Percentiles rank a stretch among this genome's conserved stretches.
phyloP scores from a whole-genome alignment of 2,888 invertebrate genomes.

The Balanococcus diminutus region DNA sequence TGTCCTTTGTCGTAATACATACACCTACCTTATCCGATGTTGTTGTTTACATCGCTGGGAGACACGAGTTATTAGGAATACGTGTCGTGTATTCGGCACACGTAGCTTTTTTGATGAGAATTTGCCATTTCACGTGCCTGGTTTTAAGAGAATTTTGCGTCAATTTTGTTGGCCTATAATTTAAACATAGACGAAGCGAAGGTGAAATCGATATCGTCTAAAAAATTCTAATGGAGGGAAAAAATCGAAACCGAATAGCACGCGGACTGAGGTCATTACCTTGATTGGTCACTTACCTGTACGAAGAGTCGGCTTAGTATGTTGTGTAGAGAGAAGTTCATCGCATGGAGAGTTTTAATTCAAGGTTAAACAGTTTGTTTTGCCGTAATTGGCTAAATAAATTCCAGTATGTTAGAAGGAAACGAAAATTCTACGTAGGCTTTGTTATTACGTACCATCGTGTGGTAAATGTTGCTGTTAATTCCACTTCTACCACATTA shows the following conservation, averaged over 20 bases:
- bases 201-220: background rate
- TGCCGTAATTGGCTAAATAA: slow-evolving; percentile 32
- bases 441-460: background rate
- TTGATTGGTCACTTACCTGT: slow-evolving; percentile 40
- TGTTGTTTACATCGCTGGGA: background rate
- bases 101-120: slow-evolving; percentile 20
- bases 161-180: slow-evolving; percentile 16
- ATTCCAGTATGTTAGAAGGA: background rate
- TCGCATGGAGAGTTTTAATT: slow-evolving; percentile 43
- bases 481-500: slow-evolving; percentile 1
- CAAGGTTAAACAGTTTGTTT: slow-evolving; percentile 46
- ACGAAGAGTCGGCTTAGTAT: slow-evolving; percentile 35
- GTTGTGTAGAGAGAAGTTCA: slow-evolving; percentile 2
- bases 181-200: too few relatives aligned
- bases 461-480: background rate
- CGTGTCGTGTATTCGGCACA: slow-evolving; percentile 3
- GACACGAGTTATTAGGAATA: slow-evolving; percentile 12
- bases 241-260: background rate
- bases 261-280: slow-evolving; percentile 28
- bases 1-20: background rate
- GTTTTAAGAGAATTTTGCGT: background rate
- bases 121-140: slow-evolving; percentile 7
- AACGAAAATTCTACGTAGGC: slow-evolving; percentile 31
- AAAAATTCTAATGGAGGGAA: background rate
- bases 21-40: background rate